Evolutionary conservation across 2,888 invertebrate species (phyloP), one percentile per base, ranked within the genome.

Genomic region (Neoitamus cyanurus): DNA sequence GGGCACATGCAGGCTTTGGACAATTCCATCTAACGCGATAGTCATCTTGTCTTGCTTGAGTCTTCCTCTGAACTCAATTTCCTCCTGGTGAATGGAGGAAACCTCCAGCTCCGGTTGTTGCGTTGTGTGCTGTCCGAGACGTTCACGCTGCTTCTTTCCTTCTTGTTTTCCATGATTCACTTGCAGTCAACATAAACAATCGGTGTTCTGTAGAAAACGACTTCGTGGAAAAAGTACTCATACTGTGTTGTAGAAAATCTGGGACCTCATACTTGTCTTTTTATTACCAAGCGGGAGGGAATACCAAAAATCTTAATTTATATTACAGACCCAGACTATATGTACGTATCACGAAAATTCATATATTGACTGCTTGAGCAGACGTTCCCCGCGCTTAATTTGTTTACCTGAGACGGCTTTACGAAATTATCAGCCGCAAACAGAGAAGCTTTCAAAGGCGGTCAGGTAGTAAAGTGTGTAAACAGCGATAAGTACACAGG

Each of bases 181-280:
- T 58, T 70, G 13, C n/a, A 31, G 31, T 31, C 70, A 30, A 70
- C 70, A 70, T 70, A 70, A 70, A 70, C 70, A 70, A 70, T 70
- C 70, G 13, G 3, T 11, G 2, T 70, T 30, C 70, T 30, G 70
- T 70, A 20, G 25, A 58, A 58, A 58, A 58, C 25, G 58, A 58
- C 58, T 58, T 58, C 58, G 58, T 58, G 25, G 58, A 58, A 58
- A 42, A 25, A 58, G n/a, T 58, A 58, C 15, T 58, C 58, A 42
- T 42, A 15, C 42, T 42, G n/a, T n/a, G 37, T n/a, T 7, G 11
- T 58, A 58, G 25, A 25, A 58, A 58, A 58, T 58, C 58, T 58
- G 2, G 20, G n/a, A 25, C 9, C 58, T 58, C 20, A 58, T 20
- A 58, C 25, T 58, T 58, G 58, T 25, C 2, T 42, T 42, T 42